These are phyloP conservation scores for Sicus ferrugineus DNA, from an alignment of 2,888 invertebrate species.

Conservation along the genomic window DNA sequence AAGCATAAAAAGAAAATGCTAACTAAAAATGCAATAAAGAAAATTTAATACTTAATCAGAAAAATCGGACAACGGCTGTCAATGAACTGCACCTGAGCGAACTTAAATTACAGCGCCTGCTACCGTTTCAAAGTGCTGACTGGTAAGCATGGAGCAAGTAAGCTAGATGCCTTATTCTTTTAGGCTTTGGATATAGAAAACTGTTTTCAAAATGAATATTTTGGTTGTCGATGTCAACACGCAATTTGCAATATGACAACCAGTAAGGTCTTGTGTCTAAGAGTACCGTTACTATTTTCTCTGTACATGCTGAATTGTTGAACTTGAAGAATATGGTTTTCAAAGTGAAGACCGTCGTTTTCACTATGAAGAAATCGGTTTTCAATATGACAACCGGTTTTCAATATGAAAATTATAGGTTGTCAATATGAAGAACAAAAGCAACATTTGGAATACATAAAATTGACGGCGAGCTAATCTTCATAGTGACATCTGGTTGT, in stretches of 20 bases:
- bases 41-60: too few species aligned
- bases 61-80: too few species aligned
- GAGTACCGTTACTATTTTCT: neutral
- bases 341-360: neutral
- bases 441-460: neutral
- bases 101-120: too few species aligned
- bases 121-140: too few species aligned
- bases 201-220: too few species aligned
- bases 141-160: too few species aligned
- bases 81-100: too few species aligned
- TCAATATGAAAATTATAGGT: neutral
- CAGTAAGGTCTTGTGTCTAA: neutral
- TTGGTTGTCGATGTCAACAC: too few species aligned
- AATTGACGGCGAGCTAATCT: neutral
- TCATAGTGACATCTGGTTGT: neutral
- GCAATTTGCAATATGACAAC: neutral
- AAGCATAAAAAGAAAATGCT: too few species aligned
- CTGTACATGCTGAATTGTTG: conserved; percentile 4
- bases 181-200: too few species aligned
- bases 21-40: too few species aligned
- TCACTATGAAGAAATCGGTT: neutral
- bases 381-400: conserved; percentile 7
- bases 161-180: too few species aligned
- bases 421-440: neutral
- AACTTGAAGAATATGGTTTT: neutral